Evolutionary conservation across 2,888 invertebrate species (phyloP).

Genomic region (Caenorhabditis virilis): DNA sequence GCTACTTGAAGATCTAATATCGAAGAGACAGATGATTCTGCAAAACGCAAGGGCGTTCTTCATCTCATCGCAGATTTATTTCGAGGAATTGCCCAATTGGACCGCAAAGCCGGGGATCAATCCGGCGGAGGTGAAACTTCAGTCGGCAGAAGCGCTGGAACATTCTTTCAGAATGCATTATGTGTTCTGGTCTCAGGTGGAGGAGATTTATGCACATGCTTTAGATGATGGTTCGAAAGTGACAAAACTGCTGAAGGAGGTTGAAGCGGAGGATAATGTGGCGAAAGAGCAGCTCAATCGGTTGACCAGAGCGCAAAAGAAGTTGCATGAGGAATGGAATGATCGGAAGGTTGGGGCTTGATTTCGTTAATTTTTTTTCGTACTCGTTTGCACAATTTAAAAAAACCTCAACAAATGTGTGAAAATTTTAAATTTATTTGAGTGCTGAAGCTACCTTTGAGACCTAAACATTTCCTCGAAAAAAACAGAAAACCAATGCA

Average conservation of each 20-base stretch:
- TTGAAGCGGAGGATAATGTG: constrained; percentile 29
- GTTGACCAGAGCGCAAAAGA: constrained; percentile 41
- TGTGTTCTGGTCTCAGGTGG: constrained; percentile 33
- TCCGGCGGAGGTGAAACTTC: constrained; percentile 36
- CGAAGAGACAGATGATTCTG: constrained; percentile 9
- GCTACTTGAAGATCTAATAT: constrained; percentile 23
- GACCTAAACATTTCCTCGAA: too few relatives aligned
- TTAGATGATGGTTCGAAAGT: constrained; percentile 29
- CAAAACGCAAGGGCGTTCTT: constrained; percentile 19
- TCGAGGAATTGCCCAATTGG: constrained; percentile 50
- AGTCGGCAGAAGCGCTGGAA: constrained; percentile 39
- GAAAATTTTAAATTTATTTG: too few relatives aligned
- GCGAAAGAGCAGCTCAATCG: constrained; percentile 23
- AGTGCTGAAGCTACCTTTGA: too few relatives aligned
- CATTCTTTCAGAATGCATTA: constrained; percentile 39
- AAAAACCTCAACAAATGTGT: too few relatives aligned
- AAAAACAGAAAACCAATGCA: too few relatives aligned
- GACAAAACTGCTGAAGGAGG: constrained; percentile 33
- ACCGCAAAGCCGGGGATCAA: constrained; percentile 53
- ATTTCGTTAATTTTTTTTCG: too few relatives aligned
- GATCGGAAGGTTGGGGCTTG: constrained; percentile 45
- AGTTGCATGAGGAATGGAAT: constrained; percentile 41
- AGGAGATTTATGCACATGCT: constrained; percentile 41
- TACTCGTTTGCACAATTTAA: too few relatives aligned
- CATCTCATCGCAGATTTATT: constrained; percentile 41